Conservation (phyloP, 2,113 vertebrate genomes). For the Puma concolor region DNA sequence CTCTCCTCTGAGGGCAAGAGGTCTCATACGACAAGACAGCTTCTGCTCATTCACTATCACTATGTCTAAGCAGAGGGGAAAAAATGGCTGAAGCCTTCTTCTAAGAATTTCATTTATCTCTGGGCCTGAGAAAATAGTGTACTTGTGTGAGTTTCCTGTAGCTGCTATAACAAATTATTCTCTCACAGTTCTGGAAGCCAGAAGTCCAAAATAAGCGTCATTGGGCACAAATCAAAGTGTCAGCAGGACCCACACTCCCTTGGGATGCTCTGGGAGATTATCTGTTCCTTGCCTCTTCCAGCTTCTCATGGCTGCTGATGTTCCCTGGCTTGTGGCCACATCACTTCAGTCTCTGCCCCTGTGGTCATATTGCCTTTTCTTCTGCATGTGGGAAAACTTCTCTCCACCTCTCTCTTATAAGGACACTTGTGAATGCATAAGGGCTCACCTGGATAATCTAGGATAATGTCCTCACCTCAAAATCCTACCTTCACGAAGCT, state of each 20-base stretch:
- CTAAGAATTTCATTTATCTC: background rate
- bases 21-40: background rate
- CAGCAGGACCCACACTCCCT: background rate
- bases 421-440: background rate
- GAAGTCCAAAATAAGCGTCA: background rate
- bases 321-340: background rate
- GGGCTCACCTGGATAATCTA: background rate
- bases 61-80: background rate
- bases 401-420: background rate
- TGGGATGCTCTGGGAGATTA: rapidly evolving
- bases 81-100: background rate
- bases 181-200: background rate
- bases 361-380: background rate
- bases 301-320: background rate
- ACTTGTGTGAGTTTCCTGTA: background rate
- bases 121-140: background rate
- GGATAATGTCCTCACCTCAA: background rate
- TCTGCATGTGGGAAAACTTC: background rate
- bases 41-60: background rate
- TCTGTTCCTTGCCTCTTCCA: background rate
- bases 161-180: background rate
- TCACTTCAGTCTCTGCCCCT: background rate
- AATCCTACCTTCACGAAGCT: background rate
- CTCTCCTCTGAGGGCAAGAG: background rate
- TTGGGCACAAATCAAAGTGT: background rate